Base-by-base conservation (phyloP, 2,113 vertebrate genomes). In the Prolemur simus region DNA sequence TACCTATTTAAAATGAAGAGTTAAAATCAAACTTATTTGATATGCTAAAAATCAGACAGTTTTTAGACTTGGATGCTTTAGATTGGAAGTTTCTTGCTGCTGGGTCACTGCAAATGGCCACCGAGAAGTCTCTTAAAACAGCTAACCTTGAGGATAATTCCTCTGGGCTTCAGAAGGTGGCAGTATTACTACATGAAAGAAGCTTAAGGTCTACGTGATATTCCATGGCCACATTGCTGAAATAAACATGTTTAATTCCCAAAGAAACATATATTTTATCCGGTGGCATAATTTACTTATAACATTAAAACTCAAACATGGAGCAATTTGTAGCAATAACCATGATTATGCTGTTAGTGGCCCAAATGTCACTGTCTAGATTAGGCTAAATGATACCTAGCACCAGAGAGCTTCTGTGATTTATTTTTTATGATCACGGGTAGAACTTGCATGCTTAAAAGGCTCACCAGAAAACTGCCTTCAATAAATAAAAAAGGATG, bases 171-270 rank as follows among this genome's bases (percentile, higher is more conserved):
- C 99, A 99, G 99, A 98, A 99, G 99, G 99, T 99, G 99, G 99
- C 99, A 99, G 99, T 99, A 96, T 99, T 98, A 98, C 99, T 98
- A 98, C 99, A 98, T 81, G 98, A 98, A 99, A 99, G 86, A 97
- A 97, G 81, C 37, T 58, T 71, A 14, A 86, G 60, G 63, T 77
- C 91, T 92, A 13, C 8, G 17, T 95, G 91, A 9, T 96, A 96
- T 45, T 98, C 80, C 39, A 95, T 32, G 96, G 56, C 74, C 89
- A 94, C 98, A 76, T 42, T 96, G 97, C 98, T 98, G 98, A 98
- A 98, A 98, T 98, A 99, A 99, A 99, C 98, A 99, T 98, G 98
- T 98, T 98, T 99, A 98, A 98, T 98, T 99, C 98, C 98, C 98
- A 98, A 98, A 98, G 98, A 98, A 98, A 98, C 97, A 98, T 97